Base-by-base conservation (phyloP, 2,797 vertebrate species). In the Decapterus maruadsi region DNA sequence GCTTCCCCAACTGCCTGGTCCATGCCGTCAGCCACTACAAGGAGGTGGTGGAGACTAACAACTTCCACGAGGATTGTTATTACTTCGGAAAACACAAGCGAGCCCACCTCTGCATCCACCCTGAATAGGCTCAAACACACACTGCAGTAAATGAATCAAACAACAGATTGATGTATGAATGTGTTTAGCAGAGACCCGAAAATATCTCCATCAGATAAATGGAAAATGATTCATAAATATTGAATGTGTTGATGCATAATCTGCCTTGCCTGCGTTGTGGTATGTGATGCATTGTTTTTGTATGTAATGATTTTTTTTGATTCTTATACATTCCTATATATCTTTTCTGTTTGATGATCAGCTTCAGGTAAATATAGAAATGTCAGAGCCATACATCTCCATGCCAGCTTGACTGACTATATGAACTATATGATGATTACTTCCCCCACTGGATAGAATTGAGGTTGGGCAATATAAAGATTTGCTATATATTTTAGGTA, bases 1-100 rank as follows among this genome's bases (percentile, higher is more conserved):
- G 9, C 78, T 85, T 95, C 58, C 95, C 95, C 48, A 87, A 91
- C 89, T 93, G 82, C 58, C 84, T 96, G 82, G 94, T 96, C 31
- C 94, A 96, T 10, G 94, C 94, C 2, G 78, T 96, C 77, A 96
- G 94, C 82, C 90, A 92, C 59, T 95, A 92, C 88, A 96, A 96
- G 86, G 90, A 85, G 43, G 94, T 96, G 66, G 91, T 91, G 82
- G 93, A 96, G 84, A 84, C 73, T 83, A 95, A 95, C 91, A 96
- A 94, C 93, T 96, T 96, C 84, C 69, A 80, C 0, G 91, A 90
- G 36, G 95, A 96, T 36, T 94, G 89, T 76, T 95, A 95, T 66
- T 95, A 94, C 88, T 96, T 87, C 31, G 90, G 75, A 5, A 93
- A 92, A 77, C 93, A 95, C 84, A 95, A 95, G 90, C 45, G 36